These are phyloP conservation scores for Lycophotia porphyrea DNA, from an alignment of 2,888 invertebrate species.

Conservation along the genomic window DNA sequence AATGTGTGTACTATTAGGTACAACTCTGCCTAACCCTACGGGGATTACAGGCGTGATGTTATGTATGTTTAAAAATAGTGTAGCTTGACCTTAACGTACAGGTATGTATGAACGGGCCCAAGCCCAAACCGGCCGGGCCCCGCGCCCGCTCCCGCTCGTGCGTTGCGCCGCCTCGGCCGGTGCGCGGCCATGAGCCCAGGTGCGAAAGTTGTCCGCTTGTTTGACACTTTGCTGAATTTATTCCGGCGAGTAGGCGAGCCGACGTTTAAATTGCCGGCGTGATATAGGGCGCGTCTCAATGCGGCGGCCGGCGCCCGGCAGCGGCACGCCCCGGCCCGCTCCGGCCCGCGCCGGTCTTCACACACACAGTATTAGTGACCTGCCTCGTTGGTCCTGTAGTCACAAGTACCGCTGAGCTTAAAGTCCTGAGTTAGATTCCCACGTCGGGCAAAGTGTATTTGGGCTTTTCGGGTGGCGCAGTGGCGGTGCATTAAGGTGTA, in stretches of 20 bases:
- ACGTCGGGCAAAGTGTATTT: neutral
- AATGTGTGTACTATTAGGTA: too few relatives aligned
- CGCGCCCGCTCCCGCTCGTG: constrained; percentile 2
- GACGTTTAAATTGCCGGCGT: constrained; percentile 77
- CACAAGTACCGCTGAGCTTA: neutral
- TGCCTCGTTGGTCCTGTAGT: neutral
- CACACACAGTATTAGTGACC: neutral
- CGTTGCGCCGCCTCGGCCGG: constrained; percentile 29
- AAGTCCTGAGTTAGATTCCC: neutral
- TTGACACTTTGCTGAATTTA: constrained; percentile 85
- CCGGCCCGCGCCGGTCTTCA: constrained; percentile 8
- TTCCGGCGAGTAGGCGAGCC: constrained; percentile 72
- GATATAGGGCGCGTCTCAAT: constrained; percentile 62
- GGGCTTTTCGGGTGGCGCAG: neutral
- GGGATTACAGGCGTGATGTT: too few relatives aligned
- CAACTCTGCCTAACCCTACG: too few relatives aligned
- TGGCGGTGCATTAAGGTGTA: neutral
- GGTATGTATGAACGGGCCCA: too few relatives aligned
- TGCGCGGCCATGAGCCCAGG: constrained; percentile 74
- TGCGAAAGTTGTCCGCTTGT: constrained; percentile 82
- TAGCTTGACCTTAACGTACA: neutral
- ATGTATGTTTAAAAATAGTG: neutral
- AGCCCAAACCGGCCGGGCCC: neutral
- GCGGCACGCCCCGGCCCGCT: constrained; percentile 1
- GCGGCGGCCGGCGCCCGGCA: constrained; percentile 31